Conservation (phyloP, 2,113 vertebrate species). For the Cacatua alba region DNA sequence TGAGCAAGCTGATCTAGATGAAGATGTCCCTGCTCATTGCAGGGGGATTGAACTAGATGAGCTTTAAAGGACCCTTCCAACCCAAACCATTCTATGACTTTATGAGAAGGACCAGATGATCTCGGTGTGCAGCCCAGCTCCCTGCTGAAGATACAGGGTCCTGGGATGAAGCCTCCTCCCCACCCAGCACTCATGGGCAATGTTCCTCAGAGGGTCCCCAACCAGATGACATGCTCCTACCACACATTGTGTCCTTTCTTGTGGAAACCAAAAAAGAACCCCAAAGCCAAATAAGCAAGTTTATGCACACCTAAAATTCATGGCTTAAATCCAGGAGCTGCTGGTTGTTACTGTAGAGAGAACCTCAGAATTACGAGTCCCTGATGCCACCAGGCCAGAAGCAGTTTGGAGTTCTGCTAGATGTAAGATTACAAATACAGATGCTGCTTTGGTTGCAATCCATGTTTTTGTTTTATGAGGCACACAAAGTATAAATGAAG, state of each 20-base stretch:
- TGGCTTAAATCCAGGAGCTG: neutral
- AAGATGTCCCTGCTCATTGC: neutral
- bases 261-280: neutral
- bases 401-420: neutral
- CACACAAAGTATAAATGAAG: neutral
- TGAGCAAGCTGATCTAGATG: neutral
- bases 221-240: neutral
- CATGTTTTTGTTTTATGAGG: neutral
- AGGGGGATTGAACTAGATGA: neutral
- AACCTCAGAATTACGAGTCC: neutral
- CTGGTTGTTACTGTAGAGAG: neutral
- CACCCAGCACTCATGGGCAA: neutral
- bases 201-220: neutral
- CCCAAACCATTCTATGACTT: neutral
- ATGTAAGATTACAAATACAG: neutral
- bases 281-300: neutral
- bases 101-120: neutral
- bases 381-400: neutral
- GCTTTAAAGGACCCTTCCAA: neutral
- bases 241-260: fast-evolving
- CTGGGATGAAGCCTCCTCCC: neutral
- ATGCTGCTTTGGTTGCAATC: neutral
- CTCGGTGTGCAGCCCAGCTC: neutral
- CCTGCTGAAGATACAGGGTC: fast-evolving
- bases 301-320: neutral